These are phyloP conservation scores for Thunnus maccoyii DNA, from an alignment of 2,113 vertebrate species.

Conservation along the genomic window DNA sequence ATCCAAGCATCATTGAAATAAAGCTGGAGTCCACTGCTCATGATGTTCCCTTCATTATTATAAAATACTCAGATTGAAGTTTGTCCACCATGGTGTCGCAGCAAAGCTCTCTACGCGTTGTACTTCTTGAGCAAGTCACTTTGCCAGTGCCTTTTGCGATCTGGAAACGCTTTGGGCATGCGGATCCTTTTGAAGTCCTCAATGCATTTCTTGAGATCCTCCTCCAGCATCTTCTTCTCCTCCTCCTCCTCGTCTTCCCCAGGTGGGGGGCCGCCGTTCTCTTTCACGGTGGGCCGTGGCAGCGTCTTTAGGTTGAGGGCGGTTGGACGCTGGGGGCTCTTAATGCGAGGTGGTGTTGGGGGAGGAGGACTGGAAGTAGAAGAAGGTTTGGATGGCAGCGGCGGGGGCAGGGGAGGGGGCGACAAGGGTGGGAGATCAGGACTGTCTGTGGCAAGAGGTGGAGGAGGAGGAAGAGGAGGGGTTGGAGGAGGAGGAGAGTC, in stretches of 20 bases:
- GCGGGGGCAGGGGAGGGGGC: conserved; percentile 44
- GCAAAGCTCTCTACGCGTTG: conserved; percentile 75
- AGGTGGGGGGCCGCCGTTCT: conserved; percentile 75
- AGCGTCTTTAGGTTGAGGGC: conserved; percentile 80
- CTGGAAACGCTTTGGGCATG: conserved; percentile 84
- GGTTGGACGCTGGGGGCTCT: conserved; percentile 76
- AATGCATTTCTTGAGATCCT: conserved; percentile 87
- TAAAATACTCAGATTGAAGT: background rate
- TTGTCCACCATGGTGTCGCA: background rate
- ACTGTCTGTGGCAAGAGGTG: conserved; percentile 39
- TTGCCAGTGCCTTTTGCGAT: conserved; percentile 88
- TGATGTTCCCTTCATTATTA: background rate
- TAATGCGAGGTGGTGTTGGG: conserved; percentile 10
- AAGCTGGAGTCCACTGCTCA: background rate
- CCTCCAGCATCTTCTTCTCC: conserved; percentile 84
- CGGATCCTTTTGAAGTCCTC: conserved; percentile 86
- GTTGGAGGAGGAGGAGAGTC: conserved; percentile 50
- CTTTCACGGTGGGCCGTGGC: conserved; percentile 62
- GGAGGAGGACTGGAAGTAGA: conserved; percentile 48
- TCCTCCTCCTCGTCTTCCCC: conserved; percentile 80
- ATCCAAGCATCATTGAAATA: conserved; percentile 14
- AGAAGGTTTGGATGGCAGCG: conserved; percentile 51
- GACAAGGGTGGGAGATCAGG: conserved; percentile 57
- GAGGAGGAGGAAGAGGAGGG: conserved; percentile 49
- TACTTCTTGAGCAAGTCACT: conserved; percentile 87